Evolutionary conservation across 2,797 vertebrate species (phyloP), one percentile per base, ranked within the genome.

Genomic region (Carduelis carduelis): DNA sequence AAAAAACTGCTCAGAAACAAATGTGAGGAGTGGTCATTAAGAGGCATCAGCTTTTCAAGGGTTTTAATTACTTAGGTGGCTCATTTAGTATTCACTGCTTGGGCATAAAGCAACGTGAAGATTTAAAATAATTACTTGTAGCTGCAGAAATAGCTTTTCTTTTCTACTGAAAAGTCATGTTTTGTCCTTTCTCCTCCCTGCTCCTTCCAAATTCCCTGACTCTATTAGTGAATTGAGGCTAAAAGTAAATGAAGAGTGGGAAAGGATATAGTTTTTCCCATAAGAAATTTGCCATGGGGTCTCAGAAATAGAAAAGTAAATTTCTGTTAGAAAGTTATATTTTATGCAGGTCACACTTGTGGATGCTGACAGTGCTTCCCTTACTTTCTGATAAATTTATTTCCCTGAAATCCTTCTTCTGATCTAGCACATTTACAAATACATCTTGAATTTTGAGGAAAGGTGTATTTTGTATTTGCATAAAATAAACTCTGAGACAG

Each of bases 401-500:
- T 76, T 92, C 13, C 20, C 49, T 34, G 82, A 56, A 68, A 35
- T 60, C 5, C 41, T 23, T 76, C 83, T 39, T 52, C 74, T 77
- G 30, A 63, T 64, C 8, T 34, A 59, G 15, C 6, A 84, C 1
- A 1, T 80, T 26, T 35, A 41, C 86, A 80, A 83, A 21, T 1
- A 12, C 11, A 55, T 69, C 53, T 65, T 72, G 50, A 82, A 52
- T 87, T 92, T 65, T 71, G 64, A 69, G 57, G 55, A 27, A 74
- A 77, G 5, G 10, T 82, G n/a, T 60, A 65, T 89, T 91, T 77
- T 5, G 5, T 41, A 47, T 57, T 77, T 91, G 72, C 43, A 35
- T 90, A 74, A 71, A 55, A 90, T 83, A 76, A 47, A 8, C 46
- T 93, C 44, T 83, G 91, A 95, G 94, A 92, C 5, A 71, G 39